Evolutionary conservation across 23 tunicate genomes (phyloP).

Genomic region (Ascidia mentula): DNA sequence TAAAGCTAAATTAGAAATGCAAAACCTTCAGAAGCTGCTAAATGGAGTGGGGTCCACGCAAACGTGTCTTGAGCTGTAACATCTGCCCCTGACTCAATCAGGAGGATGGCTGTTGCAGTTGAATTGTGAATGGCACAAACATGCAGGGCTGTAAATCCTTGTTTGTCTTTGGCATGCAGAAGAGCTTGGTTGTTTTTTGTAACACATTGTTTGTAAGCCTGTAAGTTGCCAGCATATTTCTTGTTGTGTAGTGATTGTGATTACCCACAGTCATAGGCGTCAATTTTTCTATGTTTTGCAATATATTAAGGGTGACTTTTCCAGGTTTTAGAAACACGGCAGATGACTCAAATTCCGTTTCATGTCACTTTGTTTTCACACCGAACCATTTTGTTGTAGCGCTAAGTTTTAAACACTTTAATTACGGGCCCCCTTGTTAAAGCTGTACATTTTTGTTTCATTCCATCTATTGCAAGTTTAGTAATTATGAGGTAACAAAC

Average conservation of each 20-base stretch:
- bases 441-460: too few relatives aligned
- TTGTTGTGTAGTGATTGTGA: background rate
- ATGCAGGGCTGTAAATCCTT: constrained; percentile 16
- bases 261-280: background rate
- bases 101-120: constrained; percentile 5
- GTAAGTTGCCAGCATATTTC: too few relatives aligned
- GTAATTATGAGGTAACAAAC: too few relatives aligned
- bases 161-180: background rate
- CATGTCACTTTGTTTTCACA: too few relatives aligned
- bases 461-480: too few relatives aligned
- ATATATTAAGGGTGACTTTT: too few relatives aligned
- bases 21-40: constrained; percentile 42
- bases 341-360: too few relatives aligned
- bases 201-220: background rate
- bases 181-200: constrained; percentile 9
- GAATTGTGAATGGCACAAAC: constrained; percentile 18
- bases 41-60: constrained; percentile 26
- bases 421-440: too few relatives aligned
- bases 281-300: too few relatives aligned
- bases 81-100: constrained; percentile 26
- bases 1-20: background rate
- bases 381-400: too few relatives aligned
- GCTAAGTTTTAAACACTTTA: too few relatives aligned
- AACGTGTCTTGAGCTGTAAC: background rate
- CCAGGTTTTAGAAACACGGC: too few relatives aligned